phyloP scores from a whole-genome alignment of 2,888 invertebrate genomes.

The Oxystoma pomonae region DNA sequence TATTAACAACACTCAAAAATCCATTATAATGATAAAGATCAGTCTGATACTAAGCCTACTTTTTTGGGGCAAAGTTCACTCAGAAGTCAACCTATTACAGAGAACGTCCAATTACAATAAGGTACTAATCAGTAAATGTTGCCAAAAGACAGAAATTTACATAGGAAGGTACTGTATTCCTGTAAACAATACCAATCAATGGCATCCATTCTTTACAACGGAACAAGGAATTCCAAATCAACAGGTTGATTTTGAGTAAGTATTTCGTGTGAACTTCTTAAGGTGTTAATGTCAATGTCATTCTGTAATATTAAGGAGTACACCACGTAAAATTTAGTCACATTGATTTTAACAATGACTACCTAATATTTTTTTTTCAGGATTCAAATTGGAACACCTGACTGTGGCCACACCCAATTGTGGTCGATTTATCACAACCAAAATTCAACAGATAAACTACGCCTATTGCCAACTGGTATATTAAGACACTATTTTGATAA shows the following conservation, averaged over 20 bases:
- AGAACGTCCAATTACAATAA: neutral
- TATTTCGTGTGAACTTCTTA: constrained; percentile 12
- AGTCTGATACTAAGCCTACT: neutral
- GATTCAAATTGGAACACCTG: constrained; percentile 62
- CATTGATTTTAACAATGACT: constrained; percentile 4
- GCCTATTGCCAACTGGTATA: constrained; percentile 65
- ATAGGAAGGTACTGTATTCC: constrained; percentile 63
- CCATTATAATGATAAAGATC: no score
- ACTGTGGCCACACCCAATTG: constrained; percentile 66
- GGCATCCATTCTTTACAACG: constrained; percentile 62
- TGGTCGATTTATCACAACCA: constrained; percentile 63
- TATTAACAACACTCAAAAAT: no score
- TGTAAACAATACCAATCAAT: constrained; percentile 59
- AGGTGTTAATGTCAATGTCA: neutral
- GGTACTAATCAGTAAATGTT: constrained; percentile 68
- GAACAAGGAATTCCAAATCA: constrained; percentile 57
- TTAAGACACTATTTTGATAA: constrained; percentile 70
- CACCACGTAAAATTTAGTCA: neutral
- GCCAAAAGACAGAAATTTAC: constrained; percentile 66
- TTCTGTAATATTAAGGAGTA: no score
- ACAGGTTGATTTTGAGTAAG: constrained; percentile 50
- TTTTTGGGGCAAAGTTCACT: neutral
- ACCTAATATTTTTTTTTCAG: constrained; percentile 43
- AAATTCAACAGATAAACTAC: constrained; percentile 58
- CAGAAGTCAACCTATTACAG: neutral